Conservation (phyloP, 2,888 invertebrate genomes). For the Tenthredo amoena region DNA sequence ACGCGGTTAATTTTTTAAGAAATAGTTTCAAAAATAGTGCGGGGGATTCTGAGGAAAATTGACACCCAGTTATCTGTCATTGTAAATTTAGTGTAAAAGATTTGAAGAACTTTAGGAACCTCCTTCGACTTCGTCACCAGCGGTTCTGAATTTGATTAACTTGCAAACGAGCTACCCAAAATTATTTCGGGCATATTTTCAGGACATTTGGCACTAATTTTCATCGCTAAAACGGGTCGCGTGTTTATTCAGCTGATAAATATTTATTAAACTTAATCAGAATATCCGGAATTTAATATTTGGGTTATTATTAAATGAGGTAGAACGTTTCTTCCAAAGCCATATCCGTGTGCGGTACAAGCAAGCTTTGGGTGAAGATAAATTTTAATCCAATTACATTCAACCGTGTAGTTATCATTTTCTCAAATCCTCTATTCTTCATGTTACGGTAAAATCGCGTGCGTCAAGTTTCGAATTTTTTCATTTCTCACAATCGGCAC, state of each 20-base stretch:
- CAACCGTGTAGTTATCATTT: not conserved
- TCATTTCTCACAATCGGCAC: conserved; percentile 15
- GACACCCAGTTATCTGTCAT: too few species aligned
- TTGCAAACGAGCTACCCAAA: not conserved
- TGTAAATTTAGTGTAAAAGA: too few species aligned
- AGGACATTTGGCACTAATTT: too few species aligned
- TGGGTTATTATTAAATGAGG: not conserved
- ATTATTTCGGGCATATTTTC: too few species aligned
- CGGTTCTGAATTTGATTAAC: not conserved
- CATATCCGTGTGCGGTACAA: not conserved
- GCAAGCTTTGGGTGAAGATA: not conserved
- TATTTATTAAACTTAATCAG: not conserved
- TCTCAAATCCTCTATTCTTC: not conserved
- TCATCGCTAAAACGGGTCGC: not conserved
- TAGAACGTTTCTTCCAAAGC: not conserved
- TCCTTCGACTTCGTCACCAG: too few species aligned
- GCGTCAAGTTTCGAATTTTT: not conserved
- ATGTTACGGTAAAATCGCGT: conserved; percentile 11
- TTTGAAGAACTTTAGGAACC: too few species aligned
- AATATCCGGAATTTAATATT: not conserved
- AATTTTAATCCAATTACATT: not conserved
- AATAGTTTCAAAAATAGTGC: too few species aligned
- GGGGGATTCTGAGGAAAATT: too few species aligned
- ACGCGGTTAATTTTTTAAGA: too few species aligned
- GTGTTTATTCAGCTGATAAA: not conserved